Evolutionary conservation across 2,113 vertebrate species (phyloP), one percentile per base, ranked within the genome.

Genomic region (Riparia riparia): DNA sequence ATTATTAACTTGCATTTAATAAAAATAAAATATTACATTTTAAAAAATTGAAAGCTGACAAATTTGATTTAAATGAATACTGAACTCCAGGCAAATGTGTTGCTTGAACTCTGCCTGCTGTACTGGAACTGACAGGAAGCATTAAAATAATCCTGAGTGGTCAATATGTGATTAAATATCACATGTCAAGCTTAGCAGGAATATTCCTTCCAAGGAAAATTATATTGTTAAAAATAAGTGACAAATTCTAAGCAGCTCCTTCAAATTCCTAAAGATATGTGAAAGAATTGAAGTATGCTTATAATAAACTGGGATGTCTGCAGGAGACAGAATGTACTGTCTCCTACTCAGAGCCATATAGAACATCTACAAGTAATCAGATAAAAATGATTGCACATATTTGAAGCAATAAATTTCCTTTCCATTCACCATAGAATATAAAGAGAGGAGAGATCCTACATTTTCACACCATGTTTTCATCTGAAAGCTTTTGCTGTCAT

Each of bases 221-320:
- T 95, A 96, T 97, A 97, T 95, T 96, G 96, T 96, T 98, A 97
- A 96, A 97, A 97, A 95, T 93, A 97, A 98, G 95, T 96, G 97
- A 97, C 84, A 96, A 97, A 96, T 90, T 92, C 96, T 87, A 95
- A 96, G 91, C 93, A 95, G 84, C 73, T 81, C 86, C 82, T 96
- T 97, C 82, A 96, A 97, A 96, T 95, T 89, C 92, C 89, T 86
- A 86, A 92, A 97, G 96, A 93, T 93, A 95, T n/a, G 53, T 83
- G 93, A 89, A 97, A 90, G 94, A 96, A 97, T 82, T 50, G 81
- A 96, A 96, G 54, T 57, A 57, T 73, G 45, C 61, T 96, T 93
- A 60, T 81, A 96, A 95, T 94, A 96, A 96, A 97, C 83, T n/a
- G 71, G 70, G 70, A 63, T 96, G 85, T 96, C 94, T 94, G 71